Conservation (phyloP, 2,888 invertebrate species). For the Adelognathus sp. region DNA sequence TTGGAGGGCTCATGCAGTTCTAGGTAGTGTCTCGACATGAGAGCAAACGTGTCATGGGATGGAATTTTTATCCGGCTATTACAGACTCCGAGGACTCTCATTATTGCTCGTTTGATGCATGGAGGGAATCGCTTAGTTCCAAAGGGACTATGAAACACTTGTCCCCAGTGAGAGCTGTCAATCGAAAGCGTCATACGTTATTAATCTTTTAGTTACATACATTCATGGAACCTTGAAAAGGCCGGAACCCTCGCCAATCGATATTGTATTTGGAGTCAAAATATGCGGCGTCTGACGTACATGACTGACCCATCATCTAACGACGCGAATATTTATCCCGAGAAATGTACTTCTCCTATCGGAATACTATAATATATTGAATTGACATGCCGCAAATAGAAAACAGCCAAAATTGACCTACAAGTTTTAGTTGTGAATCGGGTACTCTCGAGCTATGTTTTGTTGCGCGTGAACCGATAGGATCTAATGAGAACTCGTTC, state of each 20-base stretch:
- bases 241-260: too few relatives aligned
- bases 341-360: too few relatives aligned
- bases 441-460: too few relatives aligned
- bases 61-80: slow-evolving; percentile 24
- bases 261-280: too few relatives aligned
- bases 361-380: too few relatives aligned
- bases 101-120: slow-evolving; percentile 4
- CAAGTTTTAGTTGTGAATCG: too few relatives aligned
- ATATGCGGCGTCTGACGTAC: too few relatives aligned
- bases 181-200: neutral
- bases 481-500: neutral
- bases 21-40: slow-evolving; percentile 27
- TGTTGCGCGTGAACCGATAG: too few relatives aligned
- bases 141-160: neutral
- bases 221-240: neutral
- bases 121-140: neutral
- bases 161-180: neutral
- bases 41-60: slow-evolving; percentile 38
- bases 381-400: too few relatives aligned
- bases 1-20: neutral
- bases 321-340: too few relatives aligned
- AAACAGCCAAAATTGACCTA: too few relatives aligned
- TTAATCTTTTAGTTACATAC: neutral
- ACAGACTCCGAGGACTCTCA: neutral
- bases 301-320: too few relatives aligned